Base-by-base conservation (phyloP, 2,113 vertebrate genomes). In the Nesoenas mayeri region DNA sequence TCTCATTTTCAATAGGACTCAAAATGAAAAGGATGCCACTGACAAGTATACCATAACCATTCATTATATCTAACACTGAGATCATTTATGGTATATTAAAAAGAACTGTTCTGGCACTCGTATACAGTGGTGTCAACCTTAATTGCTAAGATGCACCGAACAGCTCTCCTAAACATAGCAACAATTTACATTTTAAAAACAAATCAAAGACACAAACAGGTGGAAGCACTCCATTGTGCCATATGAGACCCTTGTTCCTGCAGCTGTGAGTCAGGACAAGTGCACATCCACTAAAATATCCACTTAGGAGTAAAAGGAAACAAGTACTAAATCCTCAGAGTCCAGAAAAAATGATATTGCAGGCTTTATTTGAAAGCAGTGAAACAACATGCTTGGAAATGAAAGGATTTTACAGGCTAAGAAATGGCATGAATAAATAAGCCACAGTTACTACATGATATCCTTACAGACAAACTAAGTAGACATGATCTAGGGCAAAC, bases 111-210 rank as follows among this genome's bases (percentile, higher is more conserved):
- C 89, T 93, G 92, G 89, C 77, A 85, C 81, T 89, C 86, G 58
- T 78, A 84, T 72, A 88, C 38, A 61, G 57, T 77, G 31, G n/a
- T 95, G 75, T 96, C 93, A 95, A 57, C 56, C 77, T 88, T 96
- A 95, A 95, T 95, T 94, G 84, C 82, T 50, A 72, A 84, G 61
- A 79, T 38, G 62, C 73, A 81, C 54, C 69, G 36, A 79, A 92
- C 78, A 72, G 79, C 74, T 80, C 90, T 64, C 92, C 86, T 79
- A 95, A 96, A 92, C 60, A 94, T 38, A 95, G 87, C 66, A 81
- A 83, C 51, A 62, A 96, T 95, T 95, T 93, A 72, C 94, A 95
- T 91, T 96, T 91, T 94, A 66, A 85, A 95, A 74, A 77, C 82
- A 85, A 90, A 88, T 65, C 82, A 92, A 83, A 94, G 51, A 89